Evolutionary conservation across 2,888 invertebrate species (phyloP).

Genomic region (Panzeria rudis): DNA sequence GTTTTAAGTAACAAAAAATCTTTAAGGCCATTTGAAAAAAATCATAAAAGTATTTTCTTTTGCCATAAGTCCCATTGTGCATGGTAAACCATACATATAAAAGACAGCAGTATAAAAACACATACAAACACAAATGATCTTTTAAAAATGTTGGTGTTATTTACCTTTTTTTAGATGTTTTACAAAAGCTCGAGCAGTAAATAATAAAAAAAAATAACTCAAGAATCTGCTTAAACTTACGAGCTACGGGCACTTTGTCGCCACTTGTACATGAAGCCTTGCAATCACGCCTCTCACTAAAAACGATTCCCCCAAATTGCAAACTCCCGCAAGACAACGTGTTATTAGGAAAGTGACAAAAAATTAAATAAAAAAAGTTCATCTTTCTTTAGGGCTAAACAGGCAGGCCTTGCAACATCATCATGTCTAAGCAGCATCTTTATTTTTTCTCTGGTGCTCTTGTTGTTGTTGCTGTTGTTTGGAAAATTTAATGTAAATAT

Average conservation of each 20-base stretch:
- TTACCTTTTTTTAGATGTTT: slow-evolving; percentile 9
- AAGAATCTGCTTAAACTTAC: slow-evolving; percentile 38
- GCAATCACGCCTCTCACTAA: slow-evolving; percentile 3
- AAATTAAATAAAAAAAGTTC: not conserved
- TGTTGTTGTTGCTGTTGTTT: slow-evolving; percentile 36
- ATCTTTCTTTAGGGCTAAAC: slow-evolving; percentile 17
- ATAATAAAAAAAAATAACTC: not conserved
- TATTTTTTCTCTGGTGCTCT: slow-evolving; percentile 27
- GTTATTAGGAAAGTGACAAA: slow-evolving; percentile 55
- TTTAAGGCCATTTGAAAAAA: no score
- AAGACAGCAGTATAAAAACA: not conserved
- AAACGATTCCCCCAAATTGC: slow-evolving; percentile 28
- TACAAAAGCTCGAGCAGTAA: slow-evolving; percentile 6
- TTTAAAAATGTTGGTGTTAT: slow-evolving; percentile 32
- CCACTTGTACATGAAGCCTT: slow-evolving; percentile 44
- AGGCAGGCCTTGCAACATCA: slow-evolving; percentile 48
- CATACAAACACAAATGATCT: not conserved
- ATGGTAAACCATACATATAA: not conserved
- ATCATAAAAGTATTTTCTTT: no score
- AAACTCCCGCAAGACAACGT: slow-evolving; percentile 26
- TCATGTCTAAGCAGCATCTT: slow-evolving; percentile 15
- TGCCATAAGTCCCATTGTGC: no score
- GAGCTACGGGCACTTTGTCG: slow-evolving; percentile 56
- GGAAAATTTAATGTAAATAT: slow-evolving; percentile 69
- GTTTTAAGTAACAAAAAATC: no score